A percentile compares a stretch with the other conserved stretches of the same genome.
Conservation (phyloP, 2,888 invertebrate species). For the Himalopsyche kuldschensis region DNA sequence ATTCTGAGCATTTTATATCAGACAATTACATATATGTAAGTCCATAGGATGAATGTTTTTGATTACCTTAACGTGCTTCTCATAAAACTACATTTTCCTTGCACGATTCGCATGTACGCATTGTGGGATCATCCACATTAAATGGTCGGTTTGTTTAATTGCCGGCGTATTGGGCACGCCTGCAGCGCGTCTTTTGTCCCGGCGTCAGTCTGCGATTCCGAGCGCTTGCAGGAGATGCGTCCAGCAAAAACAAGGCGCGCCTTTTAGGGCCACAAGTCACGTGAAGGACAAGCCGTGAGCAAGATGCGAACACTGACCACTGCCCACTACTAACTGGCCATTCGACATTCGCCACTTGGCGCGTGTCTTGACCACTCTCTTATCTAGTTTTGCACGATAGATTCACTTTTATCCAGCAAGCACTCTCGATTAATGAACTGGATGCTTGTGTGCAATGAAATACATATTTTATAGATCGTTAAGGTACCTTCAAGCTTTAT, state of each 20-base stretch:
- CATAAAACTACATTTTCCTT: too few relatives aligned
- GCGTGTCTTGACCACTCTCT: background rate
- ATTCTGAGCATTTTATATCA: too few relatives aligned
- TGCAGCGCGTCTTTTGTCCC: background rate
- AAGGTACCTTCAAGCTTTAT: too few relatives aligned
- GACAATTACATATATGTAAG: too few relatives aligned
- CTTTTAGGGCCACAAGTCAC: background rate
- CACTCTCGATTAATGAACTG: background rate
- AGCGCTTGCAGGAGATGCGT: background rate
- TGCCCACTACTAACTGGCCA: background rate
- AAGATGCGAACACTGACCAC: background rate
- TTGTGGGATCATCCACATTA: too few relatives aligned
- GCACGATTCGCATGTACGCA: too few relatives aligned
- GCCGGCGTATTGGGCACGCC: background rate
- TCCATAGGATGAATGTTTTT: too few relatives aligned
- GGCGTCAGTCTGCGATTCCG: background rate
- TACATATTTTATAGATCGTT: too few relatives aligned
- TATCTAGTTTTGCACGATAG: background rate
- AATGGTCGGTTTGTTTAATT: too few relatives aligned
- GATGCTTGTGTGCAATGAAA: background rate
- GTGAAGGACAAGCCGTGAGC: background rate
- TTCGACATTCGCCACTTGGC: background rate
- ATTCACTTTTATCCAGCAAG: background rate
- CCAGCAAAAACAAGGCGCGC: slow-evolving; percentile 1
- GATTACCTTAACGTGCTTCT: too few relatives aligned